Conservation (phyloP, 2,888 invertebrate genomes). For the Resseliella maxima region DNA sequence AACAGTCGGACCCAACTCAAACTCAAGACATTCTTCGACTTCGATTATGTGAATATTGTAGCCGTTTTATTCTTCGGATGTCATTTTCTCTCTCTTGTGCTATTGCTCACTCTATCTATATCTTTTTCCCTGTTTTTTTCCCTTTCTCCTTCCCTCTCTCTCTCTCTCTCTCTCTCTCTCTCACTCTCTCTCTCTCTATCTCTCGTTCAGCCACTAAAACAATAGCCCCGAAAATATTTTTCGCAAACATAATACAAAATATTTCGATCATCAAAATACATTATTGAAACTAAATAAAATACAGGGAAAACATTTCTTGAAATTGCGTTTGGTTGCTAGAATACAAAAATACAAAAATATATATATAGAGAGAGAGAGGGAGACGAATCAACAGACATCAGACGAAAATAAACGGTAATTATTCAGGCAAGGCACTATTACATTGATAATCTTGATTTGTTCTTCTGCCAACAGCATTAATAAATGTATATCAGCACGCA, state of each 20-base stretch:
- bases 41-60: conserved; percentile 17
- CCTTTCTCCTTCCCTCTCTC: not conserved
- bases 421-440: conserved; percentile 14
- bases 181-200: not conserved
- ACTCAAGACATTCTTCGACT: not conserved
- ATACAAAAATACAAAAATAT: not conserved
- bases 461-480: conserved; percentile 12
- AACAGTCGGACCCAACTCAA: conserved; percentile 28
- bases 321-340: not conserved
- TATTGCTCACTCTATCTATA: not conserved
- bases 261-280: not conserved
- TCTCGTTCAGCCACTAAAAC: too few relatives aligned
- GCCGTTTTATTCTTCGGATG: not conserved
- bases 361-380: too few relatives aligned
- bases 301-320: too few relatives aligned
- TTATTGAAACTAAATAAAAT: not conserved
- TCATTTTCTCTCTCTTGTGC: not conserved
- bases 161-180: not conserved
- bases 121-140: too few relatives aligned
- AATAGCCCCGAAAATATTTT: not conserved
- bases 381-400: conserved; percentile 32
- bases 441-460: not conserved
- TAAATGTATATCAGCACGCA: conserved; percentile 47
- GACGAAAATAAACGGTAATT: conserved; percentile 33
- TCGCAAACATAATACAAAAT: not conserved